Percentiles rank a stretch among this genome's conserved stretches.
phyloP scores from a whole-genome alignment of 2,797 vertebrate genomes.

The Oreortyx pictus region DNA sequence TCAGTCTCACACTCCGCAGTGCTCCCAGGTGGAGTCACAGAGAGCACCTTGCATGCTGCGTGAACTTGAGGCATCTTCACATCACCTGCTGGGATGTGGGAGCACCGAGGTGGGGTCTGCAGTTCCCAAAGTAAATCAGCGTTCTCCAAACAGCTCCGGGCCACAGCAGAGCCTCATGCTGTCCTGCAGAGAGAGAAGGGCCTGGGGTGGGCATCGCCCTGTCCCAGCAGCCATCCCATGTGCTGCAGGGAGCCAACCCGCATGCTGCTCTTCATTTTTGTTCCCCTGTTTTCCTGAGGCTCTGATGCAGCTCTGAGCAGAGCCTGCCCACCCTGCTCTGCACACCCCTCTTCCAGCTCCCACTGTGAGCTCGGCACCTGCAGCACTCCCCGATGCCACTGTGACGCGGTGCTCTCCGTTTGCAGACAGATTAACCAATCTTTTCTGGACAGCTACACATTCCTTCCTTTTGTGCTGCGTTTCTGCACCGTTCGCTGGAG shows the following conservation, averaged over 20 bases:
- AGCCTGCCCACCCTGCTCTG: background rate
- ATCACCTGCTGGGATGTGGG: background rate
- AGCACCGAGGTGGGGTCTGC: background rate
- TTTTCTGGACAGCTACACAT: background rate
- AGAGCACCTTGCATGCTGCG: rapidly evolving
- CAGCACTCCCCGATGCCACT: rapidly evolving
- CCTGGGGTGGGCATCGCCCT: rapidly evolving
- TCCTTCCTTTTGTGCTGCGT: background rate
- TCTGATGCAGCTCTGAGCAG: background rate
- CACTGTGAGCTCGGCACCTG: background rate
- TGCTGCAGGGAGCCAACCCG: background rate
- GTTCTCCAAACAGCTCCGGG: background rate
- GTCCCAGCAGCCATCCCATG: background rate
- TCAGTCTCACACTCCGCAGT: no score
- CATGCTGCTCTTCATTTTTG: background rate
- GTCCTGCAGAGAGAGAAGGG: background rate
- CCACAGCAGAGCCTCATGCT: background rate
- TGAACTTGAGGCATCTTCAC: background rate
- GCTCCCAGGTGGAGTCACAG: background rate
- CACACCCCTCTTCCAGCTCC: background rate
- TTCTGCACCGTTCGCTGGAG: background rate
- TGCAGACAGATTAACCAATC: background rate
- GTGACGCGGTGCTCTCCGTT: background rate
- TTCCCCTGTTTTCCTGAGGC: background rate
- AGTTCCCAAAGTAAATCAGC: background rate